Percentiles rank a stretch among this genome's conserved stretches.
These are phyloP conservation scores for Phataginus tricuspis DNA, from an alignment of 2,797 vertebrate species.

Conservation along the genomic window DNA sequence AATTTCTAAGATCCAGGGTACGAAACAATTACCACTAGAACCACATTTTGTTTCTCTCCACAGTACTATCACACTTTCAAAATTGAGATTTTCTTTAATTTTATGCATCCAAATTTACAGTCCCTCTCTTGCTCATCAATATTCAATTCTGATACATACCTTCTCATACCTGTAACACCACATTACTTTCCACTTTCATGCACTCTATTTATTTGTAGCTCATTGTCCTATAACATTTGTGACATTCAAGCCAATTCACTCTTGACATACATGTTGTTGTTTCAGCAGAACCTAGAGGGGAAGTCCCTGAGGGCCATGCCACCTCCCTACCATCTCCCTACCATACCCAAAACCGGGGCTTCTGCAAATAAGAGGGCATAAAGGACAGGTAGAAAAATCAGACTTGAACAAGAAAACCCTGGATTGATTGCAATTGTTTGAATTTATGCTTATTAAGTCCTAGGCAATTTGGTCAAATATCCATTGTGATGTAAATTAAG, in stretches of 20 bases:
- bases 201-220: neutral
- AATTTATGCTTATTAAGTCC: neutral
- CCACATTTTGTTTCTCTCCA: neutral
- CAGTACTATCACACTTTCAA: neutral
- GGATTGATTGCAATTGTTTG: neutral
- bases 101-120: neutral
- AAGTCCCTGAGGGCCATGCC: neutral
- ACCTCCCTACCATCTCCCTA: rapidly evolving
- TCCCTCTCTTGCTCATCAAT: neutral
- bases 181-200: neutral
- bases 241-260: rapidly evolving
- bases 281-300: neutral
- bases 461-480: neutral
- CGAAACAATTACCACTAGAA: neutral
- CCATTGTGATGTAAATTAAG: neutral
- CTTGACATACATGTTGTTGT: rapidly evolving
- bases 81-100: neutral
- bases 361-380: neutral
- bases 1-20: neutral
- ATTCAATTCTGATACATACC: neutral
- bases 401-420: neutral
- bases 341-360: neutral
- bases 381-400: neutral
- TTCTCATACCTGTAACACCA: neutral
- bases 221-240: neutral